phyloP scores from a whole-genome alignment of 2,888 invertebrate genomes.

The Bibio marci region DNA sequence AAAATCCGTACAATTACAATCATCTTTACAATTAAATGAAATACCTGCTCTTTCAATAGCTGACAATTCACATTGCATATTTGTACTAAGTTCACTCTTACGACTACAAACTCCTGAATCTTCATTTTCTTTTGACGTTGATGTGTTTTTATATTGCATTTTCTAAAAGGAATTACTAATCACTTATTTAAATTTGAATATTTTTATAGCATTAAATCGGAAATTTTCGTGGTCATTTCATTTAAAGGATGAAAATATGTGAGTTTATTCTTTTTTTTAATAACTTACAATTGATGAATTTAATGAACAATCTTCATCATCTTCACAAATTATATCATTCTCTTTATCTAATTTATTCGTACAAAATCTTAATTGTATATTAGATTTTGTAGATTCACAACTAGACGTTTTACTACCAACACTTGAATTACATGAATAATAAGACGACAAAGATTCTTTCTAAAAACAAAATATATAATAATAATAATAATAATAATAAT shows the following conservation, averaged over 20 bases:
- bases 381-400: slow-evolving; percentile 9
- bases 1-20: slow-evolving; percentile 29
- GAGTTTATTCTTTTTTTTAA: too few relatives aligned
- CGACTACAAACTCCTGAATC: slow-evolving; percentile 33
- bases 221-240: slow-evolving; percentile 14
- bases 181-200: background rate
- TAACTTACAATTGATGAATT: slow-evolving; percentile 27
- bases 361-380: background rate
- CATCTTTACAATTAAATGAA: slow-evolving; percentile 22
- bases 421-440: slow-evolving; percentile 26
- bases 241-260: too few relatives aligned
- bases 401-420: slow-evolving; percentile 18
- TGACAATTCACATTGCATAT: slow-evolving; percentile 36
- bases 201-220: background rate
- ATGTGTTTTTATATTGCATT: slow-evolving; percentile 12
- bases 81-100: slow-evolving; percentile 30
- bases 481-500: background rate
- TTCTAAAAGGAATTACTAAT: slow-evolving; percentile 19
- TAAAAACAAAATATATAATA: slow-evolving; percentile 4
- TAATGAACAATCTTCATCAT: slow-evolving; percentile 21
- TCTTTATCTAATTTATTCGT: slow-evolving; percentile 18
- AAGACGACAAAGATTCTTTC: slow-evolving; percentile 23
- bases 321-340: slow-evolving; percentile 22
- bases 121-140: slow-evolving; percentile 22
- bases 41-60: slow-evolving; percentile 27